These are phyloP conservation scores for Calyptommatus sinebrachiatus DNA, from an alignment of 2,113 vertebrate genomes.

Conservation along the genomic window DNA sequence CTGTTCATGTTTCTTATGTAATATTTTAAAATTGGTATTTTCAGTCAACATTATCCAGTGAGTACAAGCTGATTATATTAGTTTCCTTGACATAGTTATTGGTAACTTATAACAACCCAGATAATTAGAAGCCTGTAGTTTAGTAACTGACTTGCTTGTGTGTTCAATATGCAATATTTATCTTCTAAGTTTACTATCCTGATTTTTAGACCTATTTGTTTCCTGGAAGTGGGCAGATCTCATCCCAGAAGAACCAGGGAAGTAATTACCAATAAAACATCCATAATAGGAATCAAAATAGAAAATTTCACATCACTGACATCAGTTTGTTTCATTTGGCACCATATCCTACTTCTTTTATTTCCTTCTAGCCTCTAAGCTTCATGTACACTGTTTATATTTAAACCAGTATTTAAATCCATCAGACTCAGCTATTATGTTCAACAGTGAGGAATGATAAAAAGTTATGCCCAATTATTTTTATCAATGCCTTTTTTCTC, in stretches of 20 bases:
- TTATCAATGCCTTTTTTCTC: neutral
- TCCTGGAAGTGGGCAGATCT: neutral
- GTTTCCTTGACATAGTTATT: neutral
- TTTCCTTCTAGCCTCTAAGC: neutral
- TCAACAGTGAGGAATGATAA: neutral
- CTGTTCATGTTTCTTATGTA: neutral
- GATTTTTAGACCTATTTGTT: neutral
- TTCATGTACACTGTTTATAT: neutral
- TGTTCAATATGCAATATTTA: neutral
- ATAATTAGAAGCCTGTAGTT: neutral
- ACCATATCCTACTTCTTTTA: neutral
- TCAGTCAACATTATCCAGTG: neutral
- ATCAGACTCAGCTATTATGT: neutral
- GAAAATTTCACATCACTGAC: neutral
- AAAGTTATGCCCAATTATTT: too few relatives aligned
- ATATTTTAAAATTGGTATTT: neutral
- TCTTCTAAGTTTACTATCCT: neutral
- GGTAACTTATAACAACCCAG: neutral
- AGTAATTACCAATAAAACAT: neutral
- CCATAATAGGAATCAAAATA: neutral
- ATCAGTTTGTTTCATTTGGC: neutral
- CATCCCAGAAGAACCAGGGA: neutral
- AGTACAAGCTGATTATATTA: too few relatives aligned
- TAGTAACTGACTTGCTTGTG: neutral
- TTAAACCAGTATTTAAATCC: neutral